Evolutionary conservation across 64 coral and sea anemone species (phyloP), one percentile per base, ranked within the genome.

Genomic region (Anthopleura sola): DNA sequence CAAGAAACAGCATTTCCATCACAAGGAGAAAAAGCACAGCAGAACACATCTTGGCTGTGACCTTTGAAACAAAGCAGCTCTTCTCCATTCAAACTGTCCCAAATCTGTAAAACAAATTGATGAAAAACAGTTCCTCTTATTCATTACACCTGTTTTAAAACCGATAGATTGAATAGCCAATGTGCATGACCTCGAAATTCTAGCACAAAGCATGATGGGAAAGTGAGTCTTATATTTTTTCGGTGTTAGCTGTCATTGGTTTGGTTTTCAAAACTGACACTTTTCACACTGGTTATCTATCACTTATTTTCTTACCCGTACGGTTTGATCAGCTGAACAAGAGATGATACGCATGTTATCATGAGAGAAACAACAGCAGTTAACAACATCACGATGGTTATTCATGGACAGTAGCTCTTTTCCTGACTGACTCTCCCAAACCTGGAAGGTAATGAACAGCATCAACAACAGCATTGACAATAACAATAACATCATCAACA

Each of bases 391-490:
- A 50, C 75, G 66, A 90, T 98, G 96, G 8, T 86, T 86, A 40
- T 38, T 78, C 76, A 98, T 85, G 16, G 36, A 56, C 6, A 94
- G 64, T 5, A 94, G 54, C 64, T 95, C 86, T 55, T 69, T 91
- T 36, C 93, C 93, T 66, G 93, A 95, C 54, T 64, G 83, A 66
- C 93, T 89, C 21, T 95, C 87, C 93, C 93, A 95, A 2, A 95
- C 93, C 93, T 95, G 29, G 18, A 74, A 36, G n/a, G 10, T 17
- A 14, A 75, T 21, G 28, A 9, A 13, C 17, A 39, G 24, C 23
- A 54, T 46, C 11, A 28, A 54, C 60, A 29, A 13, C 19, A 57
- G 13, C 50, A 19, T 9, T 2, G 21, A 24, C 19, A 23, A 56
- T 56, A 8, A 44, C 40, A 44, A 44, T 6, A 54, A 17, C 40